Evolutionary conservation across 2,113 vertebrate species (phyloP).

Genomic region (Dipodomys stephensi): DNA sequence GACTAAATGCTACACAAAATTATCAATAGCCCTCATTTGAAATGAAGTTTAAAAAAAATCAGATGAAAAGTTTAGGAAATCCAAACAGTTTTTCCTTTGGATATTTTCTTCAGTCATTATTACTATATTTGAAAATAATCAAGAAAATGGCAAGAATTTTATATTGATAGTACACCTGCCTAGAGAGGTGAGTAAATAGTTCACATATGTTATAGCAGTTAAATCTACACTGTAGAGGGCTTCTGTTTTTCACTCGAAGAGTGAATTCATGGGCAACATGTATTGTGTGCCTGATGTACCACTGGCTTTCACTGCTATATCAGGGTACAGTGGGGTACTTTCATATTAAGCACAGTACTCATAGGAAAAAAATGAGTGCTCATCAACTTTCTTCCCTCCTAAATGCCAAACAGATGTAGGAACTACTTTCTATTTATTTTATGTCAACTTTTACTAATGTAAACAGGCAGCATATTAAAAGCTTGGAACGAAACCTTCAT

Average conservation of each 20-base stretch:
- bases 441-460: slow-evolving; percentile 2
- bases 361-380: slow-evolving; percentile 8
- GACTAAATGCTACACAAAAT: slow-evolving; percentile 30
- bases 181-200: background rate
- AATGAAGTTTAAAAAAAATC: slow-evolving; percentile 46
- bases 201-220: background rate
- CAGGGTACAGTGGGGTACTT: background rate
- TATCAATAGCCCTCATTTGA: background rate
- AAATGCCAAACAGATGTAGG: background rate
- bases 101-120: slow-evolving; percentile 26
- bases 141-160: background rate
- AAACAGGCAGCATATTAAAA: background rate
- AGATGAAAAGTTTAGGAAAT: slow-evolving; percentile 34
- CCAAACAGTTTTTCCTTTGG: background rate
- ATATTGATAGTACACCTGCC: background rate
- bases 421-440: background rate
- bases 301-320: background rate
- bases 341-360: background rate
- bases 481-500: slow-evolving; percentile 1
- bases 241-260: background rate
- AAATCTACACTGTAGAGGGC: background rate
- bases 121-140: slow-evolving; percentile 28
- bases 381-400: background rate
- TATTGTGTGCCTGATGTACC: too few species aligned
- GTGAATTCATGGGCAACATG: background rate